Base-by-base conservation (phyloP, 2,797 vertebrate species). In the Sus cebifrons region DNA sequence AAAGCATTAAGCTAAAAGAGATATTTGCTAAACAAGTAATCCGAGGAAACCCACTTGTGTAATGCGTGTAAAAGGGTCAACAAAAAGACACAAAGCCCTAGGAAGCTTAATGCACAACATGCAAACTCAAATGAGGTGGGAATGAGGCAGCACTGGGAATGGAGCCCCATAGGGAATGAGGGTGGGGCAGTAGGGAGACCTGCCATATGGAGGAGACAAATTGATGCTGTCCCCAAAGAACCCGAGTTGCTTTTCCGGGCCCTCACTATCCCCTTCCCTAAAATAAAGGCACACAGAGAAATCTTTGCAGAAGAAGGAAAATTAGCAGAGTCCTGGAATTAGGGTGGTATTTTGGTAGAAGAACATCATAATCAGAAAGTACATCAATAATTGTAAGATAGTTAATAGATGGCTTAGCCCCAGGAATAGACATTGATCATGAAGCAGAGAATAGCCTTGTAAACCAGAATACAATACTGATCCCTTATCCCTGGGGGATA, bases 281-380 rank as follows among this genome's bases (percentile, higher is more conserved):
- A 95, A 88, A 64, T 52, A 3, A 94, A 86, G 6, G 12, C 18
- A 94, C 32, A 70, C 23, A 29, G 52, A 91, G 75, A 94, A 91
- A 73, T 67, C 9, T 18, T 58, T 52, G 2, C 20, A 32, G 18
- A 88, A 36, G 16, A 40, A 91, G 27, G 52, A 54, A 88, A 94
- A 88, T 81, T 3, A 86, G 25, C 10, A 78, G 44, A 81, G 5
- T 86, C 6, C 17, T 8, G 29, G 40, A n/a, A 70, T 27, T 40
- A 65, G 12, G 82, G 25, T 52, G 1, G 6, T 78, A 5, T 36
- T 93, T 75, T 70, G 74, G 67, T 67, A 74, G 56, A 65, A 86
- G 25, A 96, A 58, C 16, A 62, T 0, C 74, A 23, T 86, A 25
- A 44, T 60, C 49, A 90, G 71, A 14, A 65, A 86, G 16, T 62